Percentiles rank a stretch among this genome's conserved stretches.
Conservation (phyloP, 2,888 invertebrate genomes). For the Cataglyphis rosenhaueri region DNA sequence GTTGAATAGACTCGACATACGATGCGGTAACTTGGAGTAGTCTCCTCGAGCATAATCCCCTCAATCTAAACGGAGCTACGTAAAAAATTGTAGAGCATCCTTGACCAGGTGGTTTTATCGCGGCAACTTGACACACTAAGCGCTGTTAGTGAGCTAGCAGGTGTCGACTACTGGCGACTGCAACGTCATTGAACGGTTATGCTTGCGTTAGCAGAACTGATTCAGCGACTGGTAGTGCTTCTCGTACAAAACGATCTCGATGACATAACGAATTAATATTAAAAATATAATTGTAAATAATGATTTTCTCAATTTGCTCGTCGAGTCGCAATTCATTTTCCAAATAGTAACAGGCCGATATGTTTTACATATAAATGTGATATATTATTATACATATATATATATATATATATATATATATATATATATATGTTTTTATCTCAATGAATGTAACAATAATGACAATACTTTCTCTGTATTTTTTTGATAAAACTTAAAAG, state of each 20-base stretch:
- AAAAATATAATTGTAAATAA: slow-evolving; percentile 29
- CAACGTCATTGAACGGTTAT: slow-evolving; percentile 16
- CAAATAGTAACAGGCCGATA: background rate
- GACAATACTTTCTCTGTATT: background rate
- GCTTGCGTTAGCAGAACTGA: slow-evolving; percentile 53
- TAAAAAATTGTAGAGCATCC: slow-evolving; percentile 49
- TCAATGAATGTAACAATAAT: background rate
- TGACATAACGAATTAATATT: slow-evolving; percentile 16
- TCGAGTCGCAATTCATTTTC: background rate
- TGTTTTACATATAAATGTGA: background rate
- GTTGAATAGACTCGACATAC: slow-evolving; percentile 22
- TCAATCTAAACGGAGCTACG: slow-evolving; percentile 33
- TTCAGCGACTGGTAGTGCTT: slow-evolving; percentile 24
- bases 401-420: no score
- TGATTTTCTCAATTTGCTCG: slow-evolving; percentile 20
- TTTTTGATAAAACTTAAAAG: background rate
- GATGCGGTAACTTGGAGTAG: slow-evolving; percentile 36
- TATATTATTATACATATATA: background rate
- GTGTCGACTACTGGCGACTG: slow-evolving; percentile 34
- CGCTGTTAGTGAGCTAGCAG: slow-evolving; percentile 37
- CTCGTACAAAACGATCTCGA: slow-evolving; percentile 16
- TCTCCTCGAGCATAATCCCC: slow-evolving; percentile 40
- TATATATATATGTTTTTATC: no score
- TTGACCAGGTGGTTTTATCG: slow-evolving; percentile 52
- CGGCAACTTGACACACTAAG: slow-evolving; percentile 51